Base-by-base conservation (phyloP, 2,113 vertebrate genomes). In the Crotalus helleri region DNA sequence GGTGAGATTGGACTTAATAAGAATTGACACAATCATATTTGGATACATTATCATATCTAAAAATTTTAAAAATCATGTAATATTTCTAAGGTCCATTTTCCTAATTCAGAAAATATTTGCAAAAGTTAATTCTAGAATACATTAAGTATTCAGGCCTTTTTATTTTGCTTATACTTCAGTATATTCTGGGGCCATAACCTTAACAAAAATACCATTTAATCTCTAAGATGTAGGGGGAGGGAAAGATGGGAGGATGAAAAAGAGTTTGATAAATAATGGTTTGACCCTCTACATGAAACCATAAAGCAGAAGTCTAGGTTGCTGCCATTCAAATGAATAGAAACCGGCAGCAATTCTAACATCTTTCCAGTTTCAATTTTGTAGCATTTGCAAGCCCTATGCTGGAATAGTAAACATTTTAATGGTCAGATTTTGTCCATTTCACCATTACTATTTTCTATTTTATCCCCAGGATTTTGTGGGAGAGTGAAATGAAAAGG, bases 401-500 rank as follows among this genome's bases (percentile, higher is more conserved):
- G 94, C 95, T 96, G 96, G 94, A 97, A 97, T 96, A 95, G 96
- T 97, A 98, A 98, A 97, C 97, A 98, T 97, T 97, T 97, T 97
- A 98, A 97, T 97, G 97, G 96, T 57, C 96, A 95, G 95, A 33
- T 74, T 96, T 96, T 96, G 95, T 97, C 97, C 97, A 97, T 95
- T 97, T 98, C 26, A 88, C 94, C 93, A 95, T 96, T 95, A 94
- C 97, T 95, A 95, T 96, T 97, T 97, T 96, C 93, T 95, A 94
- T 95, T 97, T 97, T 97, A 96, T 97, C 94, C 93, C 61, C 88
- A 90, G 58, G 95, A 96, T 97, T 96, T 97, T 46, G 93, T 95
- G 96, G 88, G 95, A 95, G 96, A 94, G 24, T 24, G 95, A 96
- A 97, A 95, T 0, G 54, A 95, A 97, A 96, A 97, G 94, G 97